Evolutionary conservation across 2,113 vertebrate species (phyloP).

Genomic region (Meleagris gallopavo): DNA sequence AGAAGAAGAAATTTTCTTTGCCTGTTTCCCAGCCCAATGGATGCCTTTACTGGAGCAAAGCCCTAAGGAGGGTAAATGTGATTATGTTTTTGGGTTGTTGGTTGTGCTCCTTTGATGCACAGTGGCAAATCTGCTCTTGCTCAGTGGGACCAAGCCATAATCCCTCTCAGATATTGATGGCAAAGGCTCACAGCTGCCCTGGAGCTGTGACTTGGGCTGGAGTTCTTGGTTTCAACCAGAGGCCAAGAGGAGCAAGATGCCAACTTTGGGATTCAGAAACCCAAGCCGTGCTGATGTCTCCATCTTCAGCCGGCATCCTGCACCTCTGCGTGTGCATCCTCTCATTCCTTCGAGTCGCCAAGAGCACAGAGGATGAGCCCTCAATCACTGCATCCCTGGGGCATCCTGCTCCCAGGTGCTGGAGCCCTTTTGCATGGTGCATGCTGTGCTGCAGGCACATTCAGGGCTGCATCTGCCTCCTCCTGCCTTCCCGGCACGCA

Average conservation of each 20-base stretch:
- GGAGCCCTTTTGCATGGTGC: accelerated
- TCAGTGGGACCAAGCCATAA: not conserved
- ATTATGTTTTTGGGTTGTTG: not conserved
- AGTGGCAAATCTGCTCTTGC: not conserved
- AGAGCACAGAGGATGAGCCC: too few species aligned
- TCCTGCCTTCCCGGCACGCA: not conserved
- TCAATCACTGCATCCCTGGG: not conserved
- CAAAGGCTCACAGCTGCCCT: not conserved
- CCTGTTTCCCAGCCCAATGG: not conserved
- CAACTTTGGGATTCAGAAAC: not conserved
- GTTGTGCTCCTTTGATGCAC: not conserved
- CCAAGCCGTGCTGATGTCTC: not conserved
- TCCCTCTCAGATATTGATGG: not conserved
- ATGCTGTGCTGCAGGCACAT: accelerated
- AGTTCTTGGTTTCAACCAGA: not conserved
- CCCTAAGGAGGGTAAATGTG: not conserved
- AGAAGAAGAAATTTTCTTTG: not conserved
- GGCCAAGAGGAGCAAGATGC: not conserved
- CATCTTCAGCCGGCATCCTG: not conserved
- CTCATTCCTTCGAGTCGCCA: accelerated
- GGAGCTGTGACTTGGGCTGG: not conserved
- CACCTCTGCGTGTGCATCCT: accelerated
- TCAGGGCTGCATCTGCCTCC: not conserved
- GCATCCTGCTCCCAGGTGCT: not conserved
- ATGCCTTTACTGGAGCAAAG: not conserved